Conservation (phyloP, 2,888 invertebrate species). For the Tetragnatha montana region DNA sequence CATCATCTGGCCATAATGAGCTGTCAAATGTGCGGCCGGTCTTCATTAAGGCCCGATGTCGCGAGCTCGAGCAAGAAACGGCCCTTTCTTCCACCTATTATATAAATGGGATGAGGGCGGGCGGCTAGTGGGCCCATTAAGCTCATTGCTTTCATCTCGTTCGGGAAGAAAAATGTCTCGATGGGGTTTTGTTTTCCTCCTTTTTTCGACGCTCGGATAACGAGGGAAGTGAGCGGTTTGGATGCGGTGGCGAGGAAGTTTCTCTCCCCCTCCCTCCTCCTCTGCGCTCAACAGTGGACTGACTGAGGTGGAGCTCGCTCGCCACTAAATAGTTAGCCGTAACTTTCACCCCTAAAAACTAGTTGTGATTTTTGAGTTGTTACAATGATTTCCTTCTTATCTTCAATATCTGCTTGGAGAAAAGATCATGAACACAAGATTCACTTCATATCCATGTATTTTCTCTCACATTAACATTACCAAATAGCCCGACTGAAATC, state of each 20-base stretch:
- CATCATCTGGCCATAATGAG: slow-evolving; percentile 66
- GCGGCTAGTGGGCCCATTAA: slow-evolving; percentile 55
- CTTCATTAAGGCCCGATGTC: slow-evolving; percentile 58
- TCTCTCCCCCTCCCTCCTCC: too few relatives aligned
- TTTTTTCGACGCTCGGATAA: slow-evolving; percentile 26
- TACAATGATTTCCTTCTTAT: too few relatives aligned
- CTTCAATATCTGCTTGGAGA: too few relatives aligned
- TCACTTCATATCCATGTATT: too few relatives aligned
- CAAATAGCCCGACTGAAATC: too few relatives aligned
- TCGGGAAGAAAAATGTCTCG: slow-evolving; percentile 13
- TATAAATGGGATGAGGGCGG: slow-evolving; percentile 52
- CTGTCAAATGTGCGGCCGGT: slow-evolving; percentile 68
- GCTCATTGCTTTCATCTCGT: slow-evolving; percentile 55
- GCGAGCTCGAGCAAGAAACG: slow-evolving; percentile 26
- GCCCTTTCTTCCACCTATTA: slow-evolving; percentile 54
- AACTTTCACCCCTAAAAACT: too few relatives aligned
- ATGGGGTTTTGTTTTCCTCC: slow-evolving; percentile 36
- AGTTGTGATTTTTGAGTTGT: too few relatives aligned
- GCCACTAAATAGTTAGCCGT: not conserved
- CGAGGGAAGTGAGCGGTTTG: slow-evolving; percentile 55
- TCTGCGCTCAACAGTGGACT: not conserved
- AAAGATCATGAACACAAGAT: too few relatives aligned
- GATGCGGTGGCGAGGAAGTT: slow-evolving; percentile 33
- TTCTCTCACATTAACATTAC: too few relatives aligned
- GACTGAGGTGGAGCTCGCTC: not conserved